Conservation (phyloP, 2,888 invertebrate genomes). For the Thymelicus acteon region DNA sequence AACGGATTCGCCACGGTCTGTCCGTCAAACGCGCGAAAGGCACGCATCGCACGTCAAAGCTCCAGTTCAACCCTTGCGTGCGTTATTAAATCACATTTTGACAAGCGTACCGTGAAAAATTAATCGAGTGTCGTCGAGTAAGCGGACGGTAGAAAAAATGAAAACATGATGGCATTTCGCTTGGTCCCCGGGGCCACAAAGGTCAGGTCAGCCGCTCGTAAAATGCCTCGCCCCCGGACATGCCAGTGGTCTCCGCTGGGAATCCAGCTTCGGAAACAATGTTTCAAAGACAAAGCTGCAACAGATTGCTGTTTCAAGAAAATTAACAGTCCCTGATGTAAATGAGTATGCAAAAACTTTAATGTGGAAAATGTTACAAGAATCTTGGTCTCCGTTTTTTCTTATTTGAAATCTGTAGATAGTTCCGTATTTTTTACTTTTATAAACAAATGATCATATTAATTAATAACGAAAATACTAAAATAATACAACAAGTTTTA, state of each 20-base stretch:
- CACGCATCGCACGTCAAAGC: constrained; percentile 79
- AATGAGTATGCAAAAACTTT: constrained; percentile 28
- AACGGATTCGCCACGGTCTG: constrained; percentile 47
- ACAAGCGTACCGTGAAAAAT: constrained; percentile 85
- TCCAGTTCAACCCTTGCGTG: constrained; percentile 65
- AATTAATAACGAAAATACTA: too few relatives aligned
- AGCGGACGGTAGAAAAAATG: constrained; percentile 67
- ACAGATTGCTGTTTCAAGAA: constrained; percentile 36
- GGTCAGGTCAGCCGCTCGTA: constrained; percentile 77
- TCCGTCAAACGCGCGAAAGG: constrained; percentile 47
- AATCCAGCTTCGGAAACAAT: constrained; percentile 49
- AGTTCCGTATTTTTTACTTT: too few relatives aligned
- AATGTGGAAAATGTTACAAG: constrained; percentile 4
- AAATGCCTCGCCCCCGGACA: constrained; percentile 74
- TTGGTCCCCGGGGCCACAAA: constrained; percentile 74
- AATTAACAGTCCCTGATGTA: constrained; percentile 15
- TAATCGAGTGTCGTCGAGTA: constrained; percentile 82
- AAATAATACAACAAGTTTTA: too few relatives aligned
- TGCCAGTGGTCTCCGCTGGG: constrained; percentile 60
- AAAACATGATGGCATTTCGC: constrained; percentile 81
- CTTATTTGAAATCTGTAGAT: not conserved
- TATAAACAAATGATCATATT: too few relatives aligned
- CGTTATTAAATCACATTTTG: constrained; percentile 83
- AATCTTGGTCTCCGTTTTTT: not conserved
- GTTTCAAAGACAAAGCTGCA: constrained; percentile 37